Conservation (phyloP, 2,888 invertebrate species). For the Lasiommata megera region DNA sequence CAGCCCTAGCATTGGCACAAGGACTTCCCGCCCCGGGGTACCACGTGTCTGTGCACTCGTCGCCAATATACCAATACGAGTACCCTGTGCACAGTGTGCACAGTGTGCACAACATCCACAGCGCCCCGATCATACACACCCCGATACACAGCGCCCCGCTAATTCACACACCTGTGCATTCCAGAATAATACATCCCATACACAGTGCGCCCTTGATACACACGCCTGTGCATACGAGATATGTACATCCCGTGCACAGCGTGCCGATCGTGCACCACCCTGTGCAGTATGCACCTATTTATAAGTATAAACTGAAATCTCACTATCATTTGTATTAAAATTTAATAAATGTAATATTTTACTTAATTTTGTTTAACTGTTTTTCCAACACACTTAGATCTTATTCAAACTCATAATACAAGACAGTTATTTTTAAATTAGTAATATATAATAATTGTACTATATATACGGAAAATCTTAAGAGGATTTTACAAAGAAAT, state of each 20-base stretch:
- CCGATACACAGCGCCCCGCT: slow-evolving; percentile 31
- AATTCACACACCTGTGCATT: slow-evolving; percentile 38
- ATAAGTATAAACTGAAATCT: slow-evolving; percentile 49
- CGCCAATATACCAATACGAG: slow-evolving; percentile 16
- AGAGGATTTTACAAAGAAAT: too few relatives aligned
- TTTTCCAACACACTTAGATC: neutral
- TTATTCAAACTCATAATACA: too few relatives aligned
- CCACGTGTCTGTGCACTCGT: slow-evolving; percentile 38
- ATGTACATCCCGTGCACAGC: slow-evolving; percentile 14
- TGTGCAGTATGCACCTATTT: slow-evolving; percentile 44
- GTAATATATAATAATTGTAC: too few relatives aligned
- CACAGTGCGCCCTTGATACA: slow-evolving; percentile 40
- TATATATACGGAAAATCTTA: too few relatives aligned
- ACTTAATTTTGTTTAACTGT: neutral
- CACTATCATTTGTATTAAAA: slow-evolving; percentile 41
- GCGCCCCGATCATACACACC: neutral
- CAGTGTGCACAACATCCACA: slow-evolving; percentile 9
- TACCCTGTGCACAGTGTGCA: slow-evolving; percentile 13
- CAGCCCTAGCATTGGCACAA: slow-evolving; percentile 19
- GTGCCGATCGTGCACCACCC: slow-evolving; percentile 49
- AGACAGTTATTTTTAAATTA: too few relatives aligned
- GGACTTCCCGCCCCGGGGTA: slow-evolving; percentile 38
- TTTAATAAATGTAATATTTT: neutral
- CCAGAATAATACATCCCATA: slow-evolving; percentile 3
- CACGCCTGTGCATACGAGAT: slow-evolving; percentile 27